Percentiles rank a stretch among this genome's conserved stretches.
Conservation (phyloP, 2,888 invertebrate genomes). For the Carterocephalus palaemon region DNA sequence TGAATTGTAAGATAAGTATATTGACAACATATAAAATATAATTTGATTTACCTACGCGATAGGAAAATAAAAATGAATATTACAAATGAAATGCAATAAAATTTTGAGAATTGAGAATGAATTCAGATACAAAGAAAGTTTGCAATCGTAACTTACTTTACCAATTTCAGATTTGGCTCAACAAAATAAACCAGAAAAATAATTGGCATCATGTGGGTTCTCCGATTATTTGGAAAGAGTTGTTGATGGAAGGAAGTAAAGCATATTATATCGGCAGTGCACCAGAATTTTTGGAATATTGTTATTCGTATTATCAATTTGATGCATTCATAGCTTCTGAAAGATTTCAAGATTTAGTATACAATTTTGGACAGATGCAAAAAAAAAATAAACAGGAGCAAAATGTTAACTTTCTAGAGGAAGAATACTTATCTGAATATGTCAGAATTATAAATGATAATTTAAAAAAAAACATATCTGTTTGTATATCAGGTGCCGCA, state of each 20-base stretch:
- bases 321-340: conserved; percentile 52
- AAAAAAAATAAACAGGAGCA: conserved; percentile 41
- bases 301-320: conserved; percentile 78
- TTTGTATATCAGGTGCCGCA: conserved; percentile 61
- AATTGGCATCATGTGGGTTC: conserved; percentile 77
- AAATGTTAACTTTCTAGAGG: conserved; percentile 23
- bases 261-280: conserved; percentile 79
- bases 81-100: too few relatives aligned
- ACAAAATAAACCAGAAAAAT: conserved; percentile 67
- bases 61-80: too few relatives aligned
- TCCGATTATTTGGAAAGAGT: conserved; percentile 81
- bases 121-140: too few relatives aligned
- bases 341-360: conserved; percentile 47
- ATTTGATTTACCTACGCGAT: too few relatives aligned
- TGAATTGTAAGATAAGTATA: too few relatives aligned
- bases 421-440: too few relatives aligned
- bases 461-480: conserved; percentile 32
- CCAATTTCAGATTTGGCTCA: conserved; percentile 66
- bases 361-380: conserved; percentile 49
- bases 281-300: conserved; percentile 80
- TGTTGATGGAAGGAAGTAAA: conserved; percentile 74
- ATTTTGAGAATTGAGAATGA: too few relatives aligned
- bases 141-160: too few relatives aligned
- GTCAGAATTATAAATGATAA: conserved; percentile 27
- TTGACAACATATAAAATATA: too few relatives aligned